These are phyloP conservation scores for Xenopus tropicalis DNA, from an alignment of 2,113 vertebrate genomes.

Conservation along the genomic window DNA sequence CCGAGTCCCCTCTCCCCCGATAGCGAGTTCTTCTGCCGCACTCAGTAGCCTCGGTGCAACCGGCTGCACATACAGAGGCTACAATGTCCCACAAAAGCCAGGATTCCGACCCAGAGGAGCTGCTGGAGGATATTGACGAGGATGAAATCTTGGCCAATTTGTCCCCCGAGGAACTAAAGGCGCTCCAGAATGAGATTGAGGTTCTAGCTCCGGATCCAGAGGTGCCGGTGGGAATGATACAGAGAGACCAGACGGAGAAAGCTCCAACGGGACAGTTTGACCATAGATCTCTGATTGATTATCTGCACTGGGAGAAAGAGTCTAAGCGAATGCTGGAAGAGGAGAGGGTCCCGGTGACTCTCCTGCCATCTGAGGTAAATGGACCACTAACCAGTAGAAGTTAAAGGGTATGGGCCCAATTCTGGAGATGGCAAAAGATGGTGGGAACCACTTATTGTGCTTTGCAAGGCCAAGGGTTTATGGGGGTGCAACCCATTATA, in stretches of 20 bases:
- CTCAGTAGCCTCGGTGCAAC: no score
- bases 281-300: conserved; percentile 88
- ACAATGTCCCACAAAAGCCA: conserved; percentile 62
- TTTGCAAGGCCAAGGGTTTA: no score
- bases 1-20: conserved; percentile 23
- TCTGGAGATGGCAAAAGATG: no score
- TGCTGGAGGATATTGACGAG: conserved; percentile 77
- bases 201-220: conserved; percentile 86
- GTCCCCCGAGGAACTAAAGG: conserved; percentile 85
- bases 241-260: conserved; percentile 91
- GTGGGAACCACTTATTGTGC: no score
- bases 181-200: conserved; percentile 93
- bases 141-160: conserved; percentile 90
- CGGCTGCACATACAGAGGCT: neutral
- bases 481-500: no score
- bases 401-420: neutral
- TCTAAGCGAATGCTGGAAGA: conserved; percentile 89
- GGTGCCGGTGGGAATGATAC: conserved; percentile 88
- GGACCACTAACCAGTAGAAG: neutral
- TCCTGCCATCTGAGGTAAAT: conserved; percentile 79
- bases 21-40: conserved; percentile 22
- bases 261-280: conserved; percentile 76
- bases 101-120: conserved; percentile 57
- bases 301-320: conserved; percentile 91
- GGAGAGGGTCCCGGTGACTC: conserved; percentile 79